phyloP scores from a whole-genome alignment of 2,113 vertebrate genomes.

The Ctenodactylus gundi region DNA sequence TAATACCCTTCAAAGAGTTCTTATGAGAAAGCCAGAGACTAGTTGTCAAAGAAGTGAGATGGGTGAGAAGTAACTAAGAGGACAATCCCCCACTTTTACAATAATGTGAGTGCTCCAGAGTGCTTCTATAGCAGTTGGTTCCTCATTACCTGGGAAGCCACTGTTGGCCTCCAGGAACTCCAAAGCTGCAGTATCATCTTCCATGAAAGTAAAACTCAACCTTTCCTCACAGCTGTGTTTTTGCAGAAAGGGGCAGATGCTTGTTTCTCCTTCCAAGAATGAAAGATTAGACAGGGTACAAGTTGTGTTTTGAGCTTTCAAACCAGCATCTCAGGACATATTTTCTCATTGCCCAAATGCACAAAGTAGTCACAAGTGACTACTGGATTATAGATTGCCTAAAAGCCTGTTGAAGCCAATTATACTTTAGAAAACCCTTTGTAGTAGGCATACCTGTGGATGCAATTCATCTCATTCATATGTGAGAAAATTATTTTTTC shows the following conservation, averaged over 20 bases:
- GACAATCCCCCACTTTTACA: background rate
- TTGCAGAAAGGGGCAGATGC: background rate
- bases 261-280: background rate
- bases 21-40: background rate
- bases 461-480: constrained; percentile 19
- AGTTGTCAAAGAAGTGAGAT: background rate
- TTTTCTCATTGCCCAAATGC: background rate
- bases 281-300: background rate
- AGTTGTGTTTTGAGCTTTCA: background rate
- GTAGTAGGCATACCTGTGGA: background rate
- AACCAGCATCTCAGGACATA: background rate
- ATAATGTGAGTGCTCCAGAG: background rate
- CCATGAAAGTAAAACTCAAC: background rate
- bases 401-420: background rate
- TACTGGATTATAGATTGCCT: background rate
- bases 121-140: background rate
- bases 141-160: background rate
- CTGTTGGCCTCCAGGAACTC: background rate
- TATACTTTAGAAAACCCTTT: background rate
- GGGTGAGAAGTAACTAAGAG: background rate
- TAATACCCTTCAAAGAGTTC: background rate
- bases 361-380: background rate
- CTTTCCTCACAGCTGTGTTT: background rate
- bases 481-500: constrained; percentile 6
- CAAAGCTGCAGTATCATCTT: background rate